Conservation (phyloP, 1,140 invertebrate genomes). For the Sesamia nonagrioides region DNA sequence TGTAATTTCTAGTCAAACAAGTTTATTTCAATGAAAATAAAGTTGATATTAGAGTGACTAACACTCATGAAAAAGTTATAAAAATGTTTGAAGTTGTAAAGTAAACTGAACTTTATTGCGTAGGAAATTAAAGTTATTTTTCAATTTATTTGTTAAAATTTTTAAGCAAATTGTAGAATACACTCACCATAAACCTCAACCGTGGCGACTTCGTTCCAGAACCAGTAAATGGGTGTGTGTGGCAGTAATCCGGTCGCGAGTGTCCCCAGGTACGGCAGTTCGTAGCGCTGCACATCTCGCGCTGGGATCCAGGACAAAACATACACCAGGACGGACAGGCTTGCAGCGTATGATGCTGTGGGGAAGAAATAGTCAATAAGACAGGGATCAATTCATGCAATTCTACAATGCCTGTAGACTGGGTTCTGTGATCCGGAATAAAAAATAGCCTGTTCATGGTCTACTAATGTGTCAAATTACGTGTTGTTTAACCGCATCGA, state of each 20-base stretch:
- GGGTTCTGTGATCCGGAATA: no score
- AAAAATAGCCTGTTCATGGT: no score
- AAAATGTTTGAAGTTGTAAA: no score
- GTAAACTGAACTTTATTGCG: no score
- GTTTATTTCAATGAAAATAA: no score
- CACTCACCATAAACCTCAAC: slow-evolving; percentile 66
- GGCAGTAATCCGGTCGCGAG: slow-evolving; percentile 63
- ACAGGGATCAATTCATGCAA: background rate
- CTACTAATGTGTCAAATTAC: no score
- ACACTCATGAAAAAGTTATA: no score
- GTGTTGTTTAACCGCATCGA: no score
- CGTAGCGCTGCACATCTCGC: slow-evolving; percentile 1
- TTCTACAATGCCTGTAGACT: no score
- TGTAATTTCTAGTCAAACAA: no score
- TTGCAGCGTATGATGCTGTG: slow-evolving; percentile 64
- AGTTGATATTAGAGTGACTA: background rate
- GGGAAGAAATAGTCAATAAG: background rate
- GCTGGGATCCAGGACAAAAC: slow-evolving; percentile 54
- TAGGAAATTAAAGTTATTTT: background rate
- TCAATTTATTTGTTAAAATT: no score
- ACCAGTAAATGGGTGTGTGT: slow-evolving; percentile 65
- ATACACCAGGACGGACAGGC: slow-evolving; percentile 60
- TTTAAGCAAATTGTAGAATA: background rate
- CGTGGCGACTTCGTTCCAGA: slow-evolving; percentile 63
- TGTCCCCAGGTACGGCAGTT: background rate